Evolutionary conservation across 2,888 invertebrate species (phyloP).

Genomic region (Nipponacmea schrenckii): DNA sequence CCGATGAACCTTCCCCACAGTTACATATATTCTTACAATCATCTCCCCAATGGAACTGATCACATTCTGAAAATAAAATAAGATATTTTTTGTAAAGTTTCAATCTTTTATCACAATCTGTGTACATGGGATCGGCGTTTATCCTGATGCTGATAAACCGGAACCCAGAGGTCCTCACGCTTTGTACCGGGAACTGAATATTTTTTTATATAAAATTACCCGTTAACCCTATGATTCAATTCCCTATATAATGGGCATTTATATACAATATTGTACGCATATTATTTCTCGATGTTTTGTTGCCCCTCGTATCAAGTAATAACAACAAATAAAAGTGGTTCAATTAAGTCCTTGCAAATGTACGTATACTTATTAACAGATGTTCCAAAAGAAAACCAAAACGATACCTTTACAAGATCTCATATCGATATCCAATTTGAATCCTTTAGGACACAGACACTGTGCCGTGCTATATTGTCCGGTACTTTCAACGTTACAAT

Average conservation of each 20-base stretch:
- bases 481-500: not conserved
- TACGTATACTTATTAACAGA: not conserved
- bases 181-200: no score
- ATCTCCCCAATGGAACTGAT: conserved; percentile 31
- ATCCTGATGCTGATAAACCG: no score
- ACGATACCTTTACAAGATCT: not conserved
- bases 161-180: no score
- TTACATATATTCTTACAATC: not conserved
- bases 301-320: no score
- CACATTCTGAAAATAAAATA: conserved; percentile 27
- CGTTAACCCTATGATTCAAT: no score
- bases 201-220: no score
- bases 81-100: no score
- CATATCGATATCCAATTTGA: not conserved
- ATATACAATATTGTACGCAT: no score
- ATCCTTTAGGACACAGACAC: not conserved
- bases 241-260: no score
- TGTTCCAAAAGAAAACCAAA: not conserved
- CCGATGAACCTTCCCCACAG: not conserved
- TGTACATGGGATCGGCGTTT: no score
- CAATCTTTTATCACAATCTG: not conserved
- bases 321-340: not conserved
- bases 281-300: no score
- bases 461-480: not conserved
- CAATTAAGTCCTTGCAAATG: not conserved